These are phyloP conservation scores for cat (Felis catus) DNA, from an alignment of 2,113 vertebrate species.

Conservation along the genomic window DNA sequence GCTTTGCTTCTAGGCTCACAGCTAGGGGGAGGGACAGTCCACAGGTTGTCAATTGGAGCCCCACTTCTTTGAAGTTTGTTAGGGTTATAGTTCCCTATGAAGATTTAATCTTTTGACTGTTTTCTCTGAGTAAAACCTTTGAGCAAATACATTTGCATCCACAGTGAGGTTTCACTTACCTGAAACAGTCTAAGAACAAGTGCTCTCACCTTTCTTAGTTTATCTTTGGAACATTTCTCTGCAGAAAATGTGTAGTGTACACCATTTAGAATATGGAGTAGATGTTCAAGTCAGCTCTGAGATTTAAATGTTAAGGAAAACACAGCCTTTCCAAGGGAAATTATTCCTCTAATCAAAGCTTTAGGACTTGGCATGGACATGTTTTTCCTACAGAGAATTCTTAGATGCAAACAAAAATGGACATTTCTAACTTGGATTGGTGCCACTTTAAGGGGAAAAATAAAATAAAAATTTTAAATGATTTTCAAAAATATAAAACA, in stretches of 20 bases:
- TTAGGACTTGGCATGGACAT: background rate
- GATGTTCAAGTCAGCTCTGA: background rate
- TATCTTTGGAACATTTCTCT: slow-evolving; percentile 36
- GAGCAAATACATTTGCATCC: background rate
- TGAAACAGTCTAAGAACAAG: background rate
- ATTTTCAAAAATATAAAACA: slow-evolving; percentile 10
- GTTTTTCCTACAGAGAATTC: background rate
- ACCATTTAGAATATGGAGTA: background rate
- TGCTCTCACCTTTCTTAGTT: slow-evolving; percentile 34
- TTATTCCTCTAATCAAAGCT: background rate
- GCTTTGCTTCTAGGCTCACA: background rate
- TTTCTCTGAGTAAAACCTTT: slow-evolving; percentile 18
- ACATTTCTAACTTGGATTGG: background rate
- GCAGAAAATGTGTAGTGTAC: slow-evolving; percentile 3
- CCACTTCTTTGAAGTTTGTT: background rate
- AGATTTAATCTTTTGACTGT: background rate
- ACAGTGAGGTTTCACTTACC: background rate
- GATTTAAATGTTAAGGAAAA: slow-evolving; percentile 6
- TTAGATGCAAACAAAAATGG: background rate
- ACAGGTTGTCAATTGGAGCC: background rate
- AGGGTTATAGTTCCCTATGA: background rate
- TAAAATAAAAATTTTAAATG: background rate
- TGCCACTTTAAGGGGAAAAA: background rate
- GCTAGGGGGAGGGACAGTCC: background rate
- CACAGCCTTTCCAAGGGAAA: background rate